Base-by-base conservation (phyloP, 2,113 vertebrate species). In the Perca schrenkii region DNA sequence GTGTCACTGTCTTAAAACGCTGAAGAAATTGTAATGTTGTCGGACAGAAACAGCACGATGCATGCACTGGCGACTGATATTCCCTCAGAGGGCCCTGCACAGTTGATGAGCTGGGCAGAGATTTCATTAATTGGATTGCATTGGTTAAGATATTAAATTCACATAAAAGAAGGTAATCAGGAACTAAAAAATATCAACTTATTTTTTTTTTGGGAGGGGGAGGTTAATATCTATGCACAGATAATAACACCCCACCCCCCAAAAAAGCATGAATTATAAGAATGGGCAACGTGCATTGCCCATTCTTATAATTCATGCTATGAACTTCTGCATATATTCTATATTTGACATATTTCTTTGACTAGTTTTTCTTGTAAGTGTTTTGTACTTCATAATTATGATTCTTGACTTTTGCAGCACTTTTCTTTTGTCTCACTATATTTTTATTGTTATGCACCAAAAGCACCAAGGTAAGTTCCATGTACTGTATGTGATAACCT, bases 71-170 rank as follows among this genome's bases (percentile, higher is more conserved):
- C 83, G 60, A 14, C 69, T 85, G 65, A 78, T 77, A 40, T 57
- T 58, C 66, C 70, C 87, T 86, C 79, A 21, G 61, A 62, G 88
- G 85, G 71, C 62, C 19, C 62, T 49, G 86, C 56, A 21, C 60
- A 87, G 86, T 70, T 93, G 88, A 93, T 88, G 90, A 88, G 83
- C 86, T 76, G 70, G 75, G 54, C 85, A 89, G 70, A 88, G 65
- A 93, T 94, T 61, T 80, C 77, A 87, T 89, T 94, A 93, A 94
- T 93, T 91, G 77, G 88, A 74, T 21, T 69, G 78, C 57, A 66
- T 80, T 75, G 65, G 75, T 78, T 78, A 72, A 68, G 56, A 79
- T 70, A 61, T 83, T 82, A 79, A 66, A 68, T 64, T 83, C 36
- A 57, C 68, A 90, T 74, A 34, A 74, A 70, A 80, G 46, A 13